phyloP scores from a whole-genome alignment of 2,113 vertebrate species.

The Erythrocebus patas region DNA sequence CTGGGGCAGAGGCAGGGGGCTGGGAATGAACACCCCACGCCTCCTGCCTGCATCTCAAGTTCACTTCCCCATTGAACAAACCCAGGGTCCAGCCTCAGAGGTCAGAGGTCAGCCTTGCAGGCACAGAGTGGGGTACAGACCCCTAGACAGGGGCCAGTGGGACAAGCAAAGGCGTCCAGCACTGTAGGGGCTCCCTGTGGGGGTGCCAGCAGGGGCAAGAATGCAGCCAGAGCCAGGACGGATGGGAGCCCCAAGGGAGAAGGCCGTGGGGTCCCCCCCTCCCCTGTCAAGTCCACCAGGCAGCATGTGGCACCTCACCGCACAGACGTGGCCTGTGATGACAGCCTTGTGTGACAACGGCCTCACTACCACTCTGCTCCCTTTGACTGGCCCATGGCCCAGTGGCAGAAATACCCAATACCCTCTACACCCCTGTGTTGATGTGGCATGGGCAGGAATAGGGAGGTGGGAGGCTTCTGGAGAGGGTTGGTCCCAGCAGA shows the following conservation, averaged over 20 bases:
- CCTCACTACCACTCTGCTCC: background rate
- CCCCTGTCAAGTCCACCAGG: no score
- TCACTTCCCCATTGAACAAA: background rate
- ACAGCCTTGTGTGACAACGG: background rate
- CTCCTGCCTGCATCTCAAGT: background rate
- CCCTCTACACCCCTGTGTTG: background rate
- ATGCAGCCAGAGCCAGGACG: no score
- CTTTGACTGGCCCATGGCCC: background rate
- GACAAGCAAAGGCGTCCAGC: background rate
- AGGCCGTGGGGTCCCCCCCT: background rate
- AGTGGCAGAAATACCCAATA: background rate
- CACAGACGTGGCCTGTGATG: background rate
- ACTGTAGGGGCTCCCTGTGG: background rate
- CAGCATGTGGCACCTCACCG: background rate
- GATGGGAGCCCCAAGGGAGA: background rate
- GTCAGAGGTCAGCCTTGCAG: background rate
- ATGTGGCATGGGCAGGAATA: no score
- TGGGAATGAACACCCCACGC: accelerated
- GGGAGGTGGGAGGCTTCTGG: background rate
- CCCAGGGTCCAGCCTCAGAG: background rate
- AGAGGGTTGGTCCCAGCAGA: background rate
- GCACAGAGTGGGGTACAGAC: background rate
- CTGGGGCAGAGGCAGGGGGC: background rate
- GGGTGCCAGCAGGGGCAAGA: no score
- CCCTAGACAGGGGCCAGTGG: background rate